phyloP scores from a whole-genome alignment of 2,888 invertebrate species.

The Thymelicus lineola region DNA sequence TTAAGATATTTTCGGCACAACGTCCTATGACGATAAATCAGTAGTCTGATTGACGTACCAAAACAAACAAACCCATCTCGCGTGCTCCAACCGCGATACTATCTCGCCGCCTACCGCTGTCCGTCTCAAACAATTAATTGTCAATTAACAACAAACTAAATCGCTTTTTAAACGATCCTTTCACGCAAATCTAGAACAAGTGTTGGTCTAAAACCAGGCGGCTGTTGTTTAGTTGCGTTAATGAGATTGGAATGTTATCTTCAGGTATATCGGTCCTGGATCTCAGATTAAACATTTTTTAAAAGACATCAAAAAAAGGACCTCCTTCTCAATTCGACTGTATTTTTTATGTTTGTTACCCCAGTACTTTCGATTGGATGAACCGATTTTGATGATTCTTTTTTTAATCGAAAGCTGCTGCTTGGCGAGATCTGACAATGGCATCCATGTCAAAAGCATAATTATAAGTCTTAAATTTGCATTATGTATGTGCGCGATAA shows the following conservation, averaged over 20 bases:
- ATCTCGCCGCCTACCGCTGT: conserved; percentile 47
- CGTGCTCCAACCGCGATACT: conserved; percentile 43
- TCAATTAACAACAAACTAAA: conserved; percentile 50
- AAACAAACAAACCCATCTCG: conserved; percentile 24
- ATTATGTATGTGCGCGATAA: no score
- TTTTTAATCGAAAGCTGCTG: no score
- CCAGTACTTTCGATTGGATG: no score
- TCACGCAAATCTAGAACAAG: conserved; percentile 30
- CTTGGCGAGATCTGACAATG: no score
- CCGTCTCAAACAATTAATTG: conserved; percentile 51
- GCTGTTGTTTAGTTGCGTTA: background rate
- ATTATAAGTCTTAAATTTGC: no score
- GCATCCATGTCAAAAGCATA: no score
- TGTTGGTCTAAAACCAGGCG: conserved; percentile 8
- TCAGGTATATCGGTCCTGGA: no score
- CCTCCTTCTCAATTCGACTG: no score
- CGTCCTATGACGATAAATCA: background rate
- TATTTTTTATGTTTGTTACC: no score
- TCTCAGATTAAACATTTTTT: no score
- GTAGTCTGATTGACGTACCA: conserved; percentile 29
- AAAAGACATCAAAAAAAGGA: no score
- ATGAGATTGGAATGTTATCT: conserved; percentile 12
- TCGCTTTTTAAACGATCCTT: conserved; percentile 37
- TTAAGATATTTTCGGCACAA: background rate
- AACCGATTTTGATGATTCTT: no score